Evolutionary conservation across 2,797 vertebrate genomes (phyloP), one percentile per base, ranked within the genome.

Genomic region (Sylvia borin): DNA sequence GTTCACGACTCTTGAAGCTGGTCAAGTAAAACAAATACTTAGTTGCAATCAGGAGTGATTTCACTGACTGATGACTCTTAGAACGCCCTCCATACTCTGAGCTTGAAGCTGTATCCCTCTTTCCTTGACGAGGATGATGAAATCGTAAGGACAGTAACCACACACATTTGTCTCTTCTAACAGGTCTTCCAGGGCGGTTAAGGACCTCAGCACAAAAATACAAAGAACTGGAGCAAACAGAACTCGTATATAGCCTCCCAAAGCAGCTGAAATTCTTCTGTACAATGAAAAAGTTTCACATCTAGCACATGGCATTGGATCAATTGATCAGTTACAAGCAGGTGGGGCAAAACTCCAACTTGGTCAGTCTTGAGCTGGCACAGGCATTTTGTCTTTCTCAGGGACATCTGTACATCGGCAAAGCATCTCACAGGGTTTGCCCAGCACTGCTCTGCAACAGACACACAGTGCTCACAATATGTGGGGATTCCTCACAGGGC

Each of bases 31-130:
- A 55, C 34, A 90, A 67, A 87, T 76, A 51, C 16, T 79, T 55
- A 27, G 19, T 18, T 71, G 45, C 62, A 79, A 34, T 40, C 61
- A 53, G n/a, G 34, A 75, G 40, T 5, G 22, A 77, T 84, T 87
- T 82, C 82, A 66, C 55, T 87, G 90, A 27, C 20, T 21, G 3
- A 29, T 42, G 34, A 75, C 57, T 76, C 80, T 82, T 26, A 20
- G 36, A 51, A 47, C 3, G 2, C 24, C 34, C 55, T 87, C 8
- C 0, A 12, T 11, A 43, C 0, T 0, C 27, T 4, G 3, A 75
- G 45, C 67, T 86, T 40, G 32, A 43, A 45, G 45, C 36, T 81
- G 18, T 12, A 57, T 32, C 20, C 8, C n/a, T 72, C 50, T 58
- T 50, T 81, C 47, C 66, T 78, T 0, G 0, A 13, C 32, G 15